Percentiles rank a stretch among this genome's conserved stretches.
These are phyloP conservation scores for Tenualosa ilisha DNA, from an alignment of 2,797 vertebrate species.

Conservation along the genomic window DNA sequence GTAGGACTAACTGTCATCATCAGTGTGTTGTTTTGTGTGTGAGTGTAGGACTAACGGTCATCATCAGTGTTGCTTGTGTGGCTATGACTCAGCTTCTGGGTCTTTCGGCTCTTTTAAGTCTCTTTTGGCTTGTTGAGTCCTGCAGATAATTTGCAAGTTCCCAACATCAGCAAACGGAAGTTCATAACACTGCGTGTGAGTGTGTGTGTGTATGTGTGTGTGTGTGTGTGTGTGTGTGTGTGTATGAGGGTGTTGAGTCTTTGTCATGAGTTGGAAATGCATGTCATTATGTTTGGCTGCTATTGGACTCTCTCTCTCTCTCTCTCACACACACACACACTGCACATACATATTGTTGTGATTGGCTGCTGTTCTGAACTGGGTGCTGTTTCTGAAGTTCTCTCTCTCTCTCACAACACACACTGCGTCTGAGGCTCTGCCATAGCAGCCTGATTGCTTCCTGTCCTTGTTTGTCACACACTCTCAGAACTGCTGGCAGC, in stretches of 20 bases:
- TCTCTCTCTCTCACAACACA: too few relatives aligned
- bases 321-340: too few relatives aligned
- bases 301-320: neutral
- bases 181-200: neutral
- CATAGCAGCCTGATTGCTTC: neutral
- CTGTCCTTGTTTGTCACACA: neutral
- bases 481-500: neutral
- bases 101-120: neutral
- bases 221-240: too few relatives aligned
- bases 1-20: too few relatives aligned
- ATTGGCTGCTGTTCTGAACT: neutral
- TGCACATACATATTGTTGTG: neutral
- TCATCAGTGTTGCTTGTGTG: neutral
- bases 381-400: too few relatives aligned
- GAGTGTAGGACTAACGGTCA: too few relatives aligned
- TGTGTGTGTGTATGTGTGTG: too few relatives aligned
- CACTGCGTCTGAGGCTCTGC: neutral
- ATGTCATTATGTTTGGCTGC: neutral
- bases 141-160: neutral
- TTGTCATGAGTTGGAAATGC: neutral
- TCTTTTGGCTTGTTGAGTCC: neutral
- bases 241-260: neutral
- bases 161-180: neutral
- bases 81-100: neutral
- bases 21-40: too few relatives aligned